phyloP scores from a whole-genome alignment of 2,797 vertebrate genomes.

The Mergus octosetaceus region DNA sequence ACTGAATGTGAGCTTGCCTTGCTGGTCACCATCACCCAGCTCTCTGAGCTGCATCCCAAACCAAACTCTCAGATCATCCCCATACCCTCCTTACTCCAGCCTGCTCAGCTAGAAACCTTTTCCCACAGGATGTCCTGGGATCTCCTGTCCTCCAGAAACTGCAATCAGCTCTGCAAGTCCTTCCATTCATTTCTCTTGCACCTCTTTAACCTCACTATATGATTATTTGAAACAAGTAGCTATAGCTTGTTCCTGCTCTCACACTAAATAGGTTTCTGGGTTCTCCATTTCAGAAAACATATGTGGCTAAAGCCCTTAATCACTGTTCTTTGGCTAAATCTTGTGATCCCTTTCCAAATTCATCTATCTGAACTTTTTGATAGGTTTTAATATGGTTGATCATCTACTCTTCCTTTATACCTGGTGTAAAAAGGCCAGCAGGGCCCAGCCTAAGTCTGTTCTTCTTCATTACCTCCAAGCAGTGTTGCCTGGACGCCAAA shows the following conservation, averaged over 20 bases:
- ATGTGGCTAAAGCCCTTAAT: background rate
- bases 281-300: background rate
- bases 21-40: background rate
- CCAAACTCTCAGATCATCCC: background rate
- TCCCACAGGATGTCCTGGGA: background rate
- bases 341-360: background rate
- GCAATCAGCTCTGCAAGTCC: background rate
- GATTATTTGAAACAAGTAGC: background rate
- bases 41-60: background rate
- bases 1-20: background rate
- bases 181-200: background rate
- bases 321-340: background rate
- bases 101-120: background rate
- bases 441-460: background rate
- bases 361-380: background rate
- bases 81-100: background rate
- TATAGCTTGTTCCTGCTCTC: background rate
- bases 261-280: background rate
- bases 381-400: background rate
- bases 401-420: background rate
- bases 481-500: background rate
- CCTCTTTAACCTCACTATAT: background rate
- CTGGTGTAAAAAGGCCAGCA: background rate
- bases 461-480: background rate
- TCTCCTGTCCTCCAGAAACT: background rate